Percentiles rank a stretch among this genome's conserved stretches.
Conservation (phyloP, 2,888 invertebrate species). For the Eledona agricola region DNA sequence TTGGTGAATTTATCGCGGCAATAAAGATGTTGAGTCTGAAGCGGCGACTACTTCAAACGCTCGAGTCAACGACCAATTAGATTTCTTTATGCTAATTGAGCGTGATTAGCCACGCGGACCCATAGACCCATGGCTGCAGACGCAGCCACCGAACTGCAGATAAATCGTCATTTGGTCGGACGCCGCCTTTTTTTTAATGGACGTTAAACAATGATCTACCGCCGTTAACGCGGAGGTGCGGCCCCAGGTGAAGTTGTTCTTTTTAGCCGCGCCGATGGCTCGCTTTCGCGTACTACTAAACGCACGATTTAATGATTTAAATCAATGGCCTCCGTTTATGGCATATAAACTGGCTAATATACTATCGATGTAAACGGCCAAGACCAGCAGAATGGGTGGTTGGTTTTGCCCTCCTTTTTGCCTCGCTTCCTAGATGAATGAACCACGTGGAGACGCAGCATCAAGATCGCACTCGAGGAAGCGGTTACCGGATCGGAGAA, state of each 20-base stretch:
- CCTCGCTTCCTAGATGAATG: slow-evolving; percentile 21
- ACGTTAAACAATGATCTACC: slow-evolving; percentile 9
- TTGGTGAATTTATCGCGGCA: slow-evolving; percentile 22
- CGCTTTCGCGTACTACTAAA: slow-evolving; percentile 18
- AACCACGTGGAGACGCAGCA: slow-evolving; percentile 18
- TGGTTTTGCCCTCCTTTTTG: slow-evolving; percentile 16
- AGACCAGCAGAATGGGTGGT: slow-evolving; percentile 21
- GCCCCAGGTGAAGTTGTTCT: no score
- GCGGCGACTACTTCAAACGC: slow-evolving; percentile 14
- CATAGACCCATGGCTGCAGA: slow-evolving; percentile 27
- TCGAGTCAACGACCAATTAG: slow-evolving; percentile 25
- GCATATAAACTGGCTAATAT: slow-evolving; percentile 26
- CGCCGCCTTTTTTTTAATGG: background rate
- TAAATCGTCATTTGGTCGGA: background rate
- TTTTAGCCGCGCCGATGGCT: background rate
- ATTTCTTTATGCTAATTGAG: slow-evolving; percentile 28
- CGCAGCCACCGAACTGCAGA: slow-evolving; percentile 9
- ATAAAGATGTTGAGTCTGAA: slow-evolving; percentile 12
- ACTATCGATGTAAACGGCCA: slow-evolving; percentile 18
- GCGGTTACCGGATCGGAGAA: no score
- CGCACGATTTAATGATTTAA: slow-evolving; percentile 37
- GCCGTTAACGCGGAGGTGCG: no score
- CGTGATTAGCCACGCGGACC: slow-evolving; percentile 21
- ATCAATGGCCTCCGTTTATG: slow-evolving; percentile 32
- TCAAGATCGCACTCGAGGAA: no score